phyloP scores from a whole-genome alignment of 2,113 vertebrate species.

The Baryphthengus martii region DNA sequence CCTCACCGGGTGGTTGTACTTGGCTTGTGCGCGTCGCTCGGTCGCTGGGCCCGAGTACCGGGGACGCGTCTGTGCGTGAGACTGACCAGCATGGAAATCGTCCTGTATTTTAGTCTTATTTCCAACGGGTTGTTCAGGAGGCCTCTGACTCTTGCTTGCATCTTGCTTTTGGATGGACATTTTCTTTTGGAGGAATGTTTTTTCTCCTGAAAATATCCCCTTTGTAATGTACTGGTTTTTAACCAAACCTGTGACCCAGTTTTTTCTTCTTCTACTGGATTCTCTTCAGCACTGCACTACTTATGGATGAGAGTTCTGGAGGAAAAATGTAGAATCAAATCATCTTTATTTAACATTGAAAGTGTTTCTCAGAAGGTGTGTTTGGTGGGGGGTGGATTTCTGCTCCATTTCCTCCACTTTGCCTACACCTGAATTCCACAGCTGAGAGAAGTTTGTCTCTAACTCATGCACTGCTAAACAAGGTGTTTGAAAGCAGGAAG shows the following conservation, averaged over 20 bases:
- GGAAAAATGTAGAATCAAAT: neutral
- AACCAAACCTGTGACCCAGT: neutral
- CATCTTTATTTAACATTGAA: neutral
- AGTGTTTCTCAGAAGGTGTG: neutral
- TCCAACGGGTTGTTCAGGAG: neutral
- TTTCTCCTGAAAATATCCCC: neutral
- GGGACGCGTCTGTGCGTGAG: neutral
- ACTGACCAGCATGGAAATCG: neutral
- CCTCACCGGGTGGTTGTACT: neutral
- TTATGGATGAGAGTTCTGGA: neutral
- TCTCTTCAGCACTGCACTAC: neutral
- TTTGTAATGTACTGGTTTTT: neutral
- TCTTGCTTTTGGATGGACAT: neutral
- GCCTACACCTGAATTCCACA: neutral
- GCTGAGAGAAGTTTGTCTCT: neutral
- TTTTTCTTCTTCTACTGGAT: neutral
- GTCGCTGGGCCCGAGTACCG: neutral
- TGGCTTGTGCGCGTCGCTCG: fast-evolving
- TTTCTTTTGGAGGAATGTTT: neutral
- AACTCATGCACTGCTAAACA: neutral
- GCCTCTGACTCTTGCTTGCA: neutral
- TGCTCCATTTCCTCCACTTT: neutral
- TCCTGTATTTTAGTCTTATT: neutral
- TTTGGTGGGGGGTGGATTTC: neutral
- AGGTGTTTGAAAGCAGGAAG: neutral